phyloP scores from a whole-genome alignment of 2,888 invertebrate species.

The Drosophila falleni region DNA sequence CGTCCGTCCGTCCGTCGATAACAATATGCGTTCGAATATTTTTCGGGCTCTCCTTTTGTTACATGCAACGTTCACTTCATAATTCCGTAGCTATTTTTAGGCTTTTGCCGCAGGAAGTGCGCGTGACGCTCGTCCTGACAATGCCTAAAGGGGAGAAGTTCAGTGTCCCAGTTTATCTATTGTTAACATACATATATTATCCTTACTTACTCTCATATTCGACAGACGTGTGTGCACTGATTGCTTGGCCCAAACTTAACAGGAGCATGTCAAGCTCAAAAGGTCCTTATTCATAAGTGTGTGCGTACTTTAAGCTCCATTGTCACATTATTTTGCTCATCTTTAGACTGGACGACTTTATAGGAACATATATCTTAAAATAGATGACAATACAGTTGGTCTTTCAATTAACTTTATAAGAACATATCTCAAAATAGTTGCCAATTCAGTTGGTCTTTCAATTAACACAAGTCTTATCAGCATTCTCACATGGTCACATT shows the following conservation, averaged over 20 bases:
- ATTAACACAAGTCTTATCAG: too few relatives aligned
- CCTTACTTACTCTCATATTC: neutral
- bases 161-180: slow-evolving; percentile 51
- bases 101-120: slow-evolving; percentile 64
- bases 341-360: neutral
- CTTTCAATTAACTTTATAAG: too few relatives aligned
- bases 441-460: too few relatives aligned
- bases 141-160: slow-evolving; percentile 40
- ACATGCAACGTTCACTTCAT: slow-evolving; percentile 60
- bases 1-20: slow-evolving; percentile 61
- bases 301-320: slow-evolving; percentile 13
- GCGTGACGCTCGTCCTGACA: slow-evolving; percentile 50
- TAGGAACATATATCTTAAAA: neutral
- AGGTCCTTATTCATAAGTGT: slow-evolving; percentile 18
- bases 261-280: slow-evolving; percentile 18
- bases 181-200: slow-evolving; percentile 27
- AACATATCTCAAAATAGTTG: too few relatives aligned
- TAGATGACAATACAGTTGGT: neutral
- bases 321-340: slow-evolving; percentile 25
- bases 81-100: slow-evolving; percentile 71
- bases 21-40: slow-evolving; percentile 76
- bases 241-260: slow-evolving; percentile 3
- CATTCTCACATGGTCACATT: too few relatives aligned
- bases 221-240: slow-evolving; percentile 6
- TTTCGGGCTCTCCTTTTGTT: slow-evolving; percentile 46